Conservation (phyloP, 2,113 vertebrate species). For the Junco hyemalis region DNA sequence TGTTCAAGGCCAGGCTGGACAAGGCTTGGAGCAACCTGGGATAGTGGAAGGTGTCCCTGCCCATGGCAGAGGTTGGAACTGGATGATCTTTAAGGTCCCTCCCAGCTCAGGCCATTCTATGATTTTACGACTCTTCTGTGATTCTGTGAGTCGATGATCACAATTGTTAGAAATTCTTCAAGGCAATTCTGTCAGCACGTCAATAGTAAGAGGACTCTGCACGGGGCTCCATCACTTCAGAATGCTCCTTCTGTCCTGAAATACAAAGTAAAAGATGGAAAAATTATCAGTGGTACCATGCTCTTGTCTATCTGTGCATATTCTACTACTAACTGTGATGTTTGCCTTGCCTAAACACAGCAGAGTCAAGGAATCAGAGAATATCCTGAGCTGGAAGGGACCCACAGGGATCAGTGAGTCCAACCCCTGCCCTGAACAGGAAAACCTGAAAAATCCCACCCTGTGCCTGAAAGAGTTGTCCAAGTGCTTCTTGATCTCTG, state of each 20-base stretch:
- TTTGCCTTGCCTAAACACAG: not conserved
- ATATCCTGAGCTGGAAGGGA: not conserved
- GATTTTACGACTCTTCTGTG: not conserved
- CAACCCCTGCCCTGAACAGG: not conserved
- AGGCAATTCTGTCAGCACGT: not conserved
- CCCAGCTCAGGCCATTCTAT: not conserved
- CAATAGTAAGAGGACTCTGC: not conserved
- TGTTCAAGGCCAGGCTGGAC: rapidly evolving
- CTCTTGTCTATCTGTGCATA: not conserved
- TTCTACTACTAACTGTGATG: not conserved
- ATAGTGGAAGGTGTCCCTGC: rapidly evolving
- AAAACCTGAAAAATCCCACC: not conserved
- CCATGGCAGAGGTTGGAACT: rapidly evolving
- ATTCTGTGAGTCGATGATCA: not conserved
- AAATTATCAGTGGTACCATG: not conserved
- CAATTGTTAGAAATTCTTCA: not conserved
- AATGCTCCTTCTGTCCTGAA: not conserved
- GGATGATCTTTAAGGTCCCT: rapidly evolving
- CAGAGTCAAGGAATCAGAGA: not conserved
- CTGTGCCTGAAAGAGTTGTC: no score
- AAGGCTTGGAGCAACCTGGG: rapidly evolving
- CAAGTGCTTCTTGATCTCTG: not conserved
- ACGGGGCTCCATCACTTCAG: rapidly evolving
- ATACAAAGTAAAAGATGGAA: not conserved
- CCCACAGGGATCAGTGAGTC: rapidly evolving